Percentiles rank a stretch among this genome's conserved stretches.
Evolutionary conservation across 2,113 vertebrate species (phyloP).

Genomic region (Myrmophylax atrothorax): DNA sequence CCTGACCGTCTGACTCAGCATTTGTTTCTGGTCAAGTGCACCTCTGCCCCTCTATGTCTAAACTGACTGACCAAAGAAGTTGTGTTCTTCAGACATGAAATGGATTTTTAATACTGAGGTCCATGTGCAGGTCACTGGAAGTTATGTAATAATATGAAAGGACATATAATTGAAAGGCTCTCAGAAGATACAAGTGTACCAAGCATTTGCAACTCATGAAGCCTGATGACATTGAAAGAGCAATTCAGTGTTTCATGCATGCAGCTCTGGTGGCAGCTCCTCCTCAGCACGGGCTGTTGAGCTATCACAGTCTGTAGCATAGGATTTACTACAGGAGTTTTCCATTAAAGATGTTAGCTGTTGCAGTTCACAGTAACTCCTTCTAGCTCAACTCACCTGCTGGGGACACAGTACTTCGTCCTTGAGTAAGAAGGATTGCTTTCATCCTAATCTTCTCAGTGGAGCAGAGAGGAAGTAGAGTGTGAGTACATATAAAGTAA

Average conservation of each 20-base stretch:
- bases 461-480: neutral
- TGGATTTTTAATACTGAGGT: neutral
- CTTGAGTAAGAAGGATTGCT: neutral
- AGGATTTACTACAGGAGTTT: neutral
- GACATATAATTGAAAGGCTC: constrained; percentile 10
- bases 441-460: neutral
- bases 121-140: neutral
- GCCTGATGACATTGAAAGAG: neutral
- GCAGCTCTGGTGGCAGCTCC: neutral
- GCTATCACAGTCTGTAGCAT: neutral
- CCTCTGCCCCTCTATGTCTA: neutral
- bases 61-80: neutral
- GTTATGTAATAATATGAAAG: neutral
- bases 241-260: neutral
- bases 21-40: neutral
- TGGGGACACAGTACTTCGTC: neutral
- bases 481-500: neutral
- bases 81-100: neutral
- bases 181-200: constrained; percentile 3
- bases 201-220: neutral
- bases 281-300: neutral
- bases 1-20: neutral
- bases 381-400: neutral
- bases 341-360: neutral
- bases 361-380: neutral